phyloP scores from a whole-genome alignment of 30 jellyfish, hydroid and myxozoan species.

The Sanderia malayensis region DNA sequence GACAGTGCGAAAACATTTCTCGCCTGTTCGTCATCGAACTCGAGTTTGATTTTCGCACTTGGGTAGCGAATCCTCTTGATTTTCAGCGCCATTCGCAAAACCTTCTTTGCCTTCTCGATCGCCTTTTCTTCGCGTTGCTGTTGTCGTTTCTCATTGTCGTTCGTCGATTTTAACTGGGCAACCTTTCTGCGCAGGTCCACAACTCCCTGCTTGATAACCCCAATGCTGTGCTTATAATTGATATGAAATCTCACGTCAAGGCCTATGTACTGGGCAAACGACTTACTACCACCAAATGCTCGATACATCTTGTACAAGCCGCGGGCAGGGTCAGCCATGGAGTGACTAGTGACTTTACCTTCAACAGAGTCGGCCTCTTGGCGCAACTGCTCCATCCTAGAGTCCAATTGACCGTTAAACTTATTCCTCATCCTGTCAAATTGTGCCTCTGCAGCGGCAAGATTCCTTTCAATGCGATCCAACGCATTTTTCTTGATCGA shows the following conservation, averaged over 20 bases:
- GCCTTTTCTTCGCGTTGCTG: constrained; percentile 14
- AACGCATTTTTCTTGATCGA: constrained; percentile 37
- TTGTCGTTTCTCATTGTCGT: constrained; percentile 21
- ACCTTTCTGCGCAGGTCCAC: constrained; percentile 1
- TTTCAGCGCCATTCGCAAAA: constrained; percentile 1
- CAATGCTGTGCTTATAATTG: constrained; percentile 8
- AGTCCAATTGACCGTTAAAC: background rate
- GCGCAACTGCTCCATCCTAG: background rate
- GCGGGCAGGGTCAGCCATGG: background rate
- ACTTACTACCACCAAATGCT: constrained; percentile 26
- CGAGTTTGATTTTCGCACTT: constrained; percentile 5
- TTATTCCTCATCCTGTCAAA: constrained; percentile 8
- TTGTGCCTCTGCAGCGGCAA: background rate
- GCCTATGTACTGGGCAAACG: constrained; percentile 25
- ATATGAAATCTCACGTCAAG: constrained; percentile 12
- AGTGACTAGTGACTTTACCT: constrained; percentile 13
- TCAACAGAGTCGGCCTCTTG: background rate
- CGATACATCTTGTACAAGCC: background rate
- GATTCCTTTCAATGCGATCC: constrained; percentile 5
- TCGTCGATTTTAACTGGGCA: constrained; percentile 1
- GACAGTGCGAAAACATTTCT: constrained; percentile 33
- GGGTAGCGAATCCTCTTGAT: constrained; percentile 4
- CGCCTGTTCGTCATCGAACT: constrained; percentile 22
- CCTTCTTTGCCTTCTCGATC: background rate
- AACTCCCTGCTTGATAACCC: background rate